Evolutionary conservation across 2,888 invertebrate species (phyloP), one percentile per base, ranked within the genome.

Genomic region (Octonoba sinensis): DNA sequence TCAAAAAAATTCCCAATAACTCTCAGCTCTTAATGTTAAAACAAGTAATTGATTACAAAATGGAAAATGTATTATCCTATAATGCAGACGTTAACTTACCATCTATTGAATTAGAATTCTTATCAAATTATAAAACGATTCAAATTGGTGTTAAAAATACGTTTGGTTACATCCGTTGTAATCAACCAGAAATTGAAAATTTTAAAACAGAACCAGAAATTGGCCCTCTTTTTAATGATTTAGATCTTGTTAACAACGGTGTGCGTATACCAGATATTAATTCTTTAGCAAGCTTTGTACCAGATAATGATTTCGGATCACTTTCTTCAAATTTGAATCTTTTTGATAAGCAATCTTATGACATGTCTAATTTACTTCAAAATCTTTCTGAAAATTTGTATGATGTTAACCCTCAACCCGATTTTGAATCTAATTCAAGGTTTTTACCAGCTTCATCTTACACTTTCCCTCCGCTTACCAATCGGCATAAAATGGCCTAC

Each of bases 401-500:
- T 54, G 82, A 84, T 46, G 62, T 83, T 20, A 83, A 81, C 62
- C 76, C 86, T 56, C 88, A 88, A 76, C 92, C 95, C 1, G 93
- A 97, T 87, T 91, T 96, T 85, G 97, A 97, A 87, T 90, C 97
- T 85, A 95, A 96, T 44, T 93, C 94, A 78, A 97, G 97, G 89
- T 90, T 97, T 84, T 94, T 96, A 81, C 87, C 87, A 67, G 87
- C 88, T 51, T 88, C 87, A 74, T 90, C 88, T 70, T 87, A 88
- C 86, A 87, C 88, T 83, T 96, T 96, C 18, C 96, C 97, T 88
- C 97, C 97, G 36, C 97, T 99, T 90, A 97, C 99, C 86, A 98
- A 99, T 89, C 93, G 99, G 47, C 98, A 98, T 89, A 99, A 99
- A 90, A 99, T 99, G 99, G 99, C 98, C 87, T 99, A 99, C 88